A percentile compares a stretch with the other conserved stretches of the same genome.
phyloP scores from a whole-genome alignment of 1,140 invertebrate species.

The Radopholus similis region DNA sequence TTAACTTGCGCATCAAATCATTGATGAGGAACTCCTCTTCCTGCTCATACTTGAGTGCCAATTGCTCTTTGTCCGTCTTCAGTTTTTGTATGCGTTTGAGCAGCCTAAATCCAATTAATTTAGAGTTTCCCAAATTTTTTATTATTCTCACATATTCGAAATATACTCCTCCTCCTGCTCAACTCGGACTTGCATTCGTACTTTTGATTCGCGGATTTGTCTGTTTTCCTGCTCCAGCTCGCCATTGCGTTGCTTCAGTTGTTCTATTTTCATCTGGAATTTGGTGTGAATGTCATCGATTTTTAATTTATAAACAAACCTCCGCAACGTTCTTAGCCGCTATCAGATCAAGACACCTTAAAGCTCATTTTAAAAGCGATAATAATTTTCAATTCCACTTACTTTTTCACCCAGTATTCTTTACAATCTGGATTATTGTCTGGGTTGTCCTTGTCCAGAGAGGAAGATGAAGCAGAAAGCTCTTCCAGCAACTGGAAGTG shows the following conservation, averaged over 20 bases:
- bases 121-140: no score
- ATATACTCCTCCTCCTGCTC: slow-evolving; percentile 35
- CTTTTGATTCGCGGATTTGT: slow-evolving; percentile 32
- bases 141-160: slow-evolving; percentile 3
- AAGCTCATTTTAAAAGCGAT: no score
- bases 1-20: slow-evolving; percentile 32
- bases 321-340: slow-evolving; percentile 29
- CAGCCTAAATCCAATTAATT: slow-evolving; percentile 12
- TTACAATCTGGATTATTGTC: slow-evolving; percentile 4
- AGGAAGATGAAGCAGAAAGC: not conserved
- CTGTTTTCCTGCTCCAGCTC: slow-evolving; percentile 30
- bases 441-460: not conserved
- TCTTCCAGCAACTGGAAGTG: not conserved
- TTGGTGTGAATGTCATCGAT: not conserved
- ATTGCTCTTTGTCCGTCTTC: slow-evolving; percentile 31
- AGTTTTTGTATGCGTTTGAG: slow-evolving; percentile 32
- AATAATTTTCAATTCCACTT: no score
- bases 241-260: slow-evolving; percentile 16
- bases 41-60: slow-evolving; percentile 31
- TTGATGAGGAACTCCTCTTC: slow-evolving; percentile 37
- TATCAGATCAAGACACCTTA: slow-evolving; percentile 26
- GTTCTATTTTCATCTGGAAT: slow-evolving; percentile 23
- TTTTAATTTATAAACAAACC: slow-evolving; percentile 9
- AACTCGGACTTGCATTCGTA: slow-evolving; percentile 33
- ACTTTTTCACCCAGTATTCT: slow-evolving; percentile 23